Conservation (phyloP, 2,113 vertebrate genomes). For the Heteronetta atricapilla region DNA sequence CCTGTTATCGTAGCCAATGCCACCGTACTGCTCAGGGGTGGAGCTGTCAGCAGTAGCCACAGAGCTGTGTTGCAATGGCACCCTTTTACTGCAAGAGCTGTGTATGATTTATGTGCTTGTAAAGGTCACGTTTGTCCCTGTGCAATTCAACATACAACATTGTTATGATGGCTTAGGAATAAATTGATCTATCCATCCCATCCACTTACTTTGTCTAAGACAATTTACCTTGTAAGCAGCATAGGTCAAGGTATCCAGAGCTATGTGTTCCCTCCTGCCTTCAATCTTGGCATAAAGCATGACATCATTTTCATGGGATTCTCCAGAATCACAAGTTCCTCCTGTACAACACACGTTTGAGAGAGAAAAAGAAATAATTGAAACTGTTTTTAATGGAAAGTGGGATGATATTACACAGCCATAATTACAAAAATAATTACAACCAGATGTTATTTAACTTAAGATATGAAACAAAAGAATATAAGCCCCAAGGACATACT, state of each 20-base stretch:
- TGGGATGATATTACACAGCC: neutral
- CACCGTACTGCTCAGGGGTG: neutral
- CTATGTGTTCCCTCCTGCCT: constrained; percentile 85
- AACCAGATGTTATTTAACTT: constrained; percentile 4
- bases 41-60: neutral
- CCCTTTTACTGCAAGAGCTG: rapidly evolving
- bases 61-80: neutral
- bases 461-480: constrained; percentile 39
- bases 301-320: constrained; percentile 91
- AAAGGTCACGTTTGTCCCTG: neutral
- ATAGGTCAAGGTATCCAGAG: constrained; percentile 88
- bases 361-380: neutral
- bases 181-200: neutral
- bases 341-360: constrained; percentile 74
- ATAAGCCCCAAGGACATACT: neutral
- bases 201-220: neutral
- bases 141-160: neutral
- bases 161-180: neutral
- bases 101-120: neutral
- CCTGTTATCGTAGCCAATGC: neutral
- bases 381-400: neutral
- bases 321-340: constrained; percentile 89
- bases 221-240: constrained; percentile 89
- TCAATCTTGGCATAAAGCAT: constrained; percentile 87
- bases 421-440: constrained; percentile 37